Base-by-base conservation (phyloP, 2,888 invertebrate species). In the Petrophora chlorosata region DNA sequence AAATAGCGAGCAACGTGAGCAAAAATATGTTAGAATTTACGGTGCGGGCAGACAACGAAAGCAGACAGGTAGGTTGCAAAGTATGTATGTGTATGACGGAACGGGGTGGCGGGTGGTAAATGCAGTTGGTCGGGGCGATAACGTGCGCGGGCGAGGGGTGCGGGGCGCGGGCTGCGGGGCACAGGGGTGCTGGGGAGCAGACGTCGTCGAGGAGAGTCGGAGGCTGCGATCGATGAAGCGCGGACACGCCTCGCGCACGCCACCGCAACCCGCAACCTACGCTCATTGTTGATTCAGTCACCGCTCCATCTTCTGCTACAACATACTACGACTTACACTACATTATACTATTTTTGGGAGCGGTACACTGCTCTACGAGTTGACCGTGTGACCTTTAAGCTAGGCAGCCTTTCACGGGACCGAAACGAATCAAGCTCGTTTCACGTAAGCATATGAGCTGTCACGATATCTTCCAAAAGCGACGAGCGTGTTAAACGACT, bases 171-270 rank as follows among this genome's bases (percentile, higher is more conserved):
- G 48, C 57, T 43, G 60, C 45, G 61, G 54, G 62, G 56, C 28
- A 58, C 63, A 51, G 61, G 51, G 65, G 60, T 56, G 53, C 55
- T 68, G 68, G 78, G 75, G 72, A 75, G 77, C 77, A 82, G 87
- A 85, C 85, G 89, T 85, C 89, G 88, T 85, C 86, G 89, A 87
- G 86, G 70, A 88, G 79, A 82, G 82, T 79, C 80, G 87, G 89
- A 89, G 79, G 86, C 87, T 89, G 86, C 88, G 89, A 89, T 90
- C 89, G 89, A 90, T 89, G 89, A 79, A 87, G 88, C 88, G 89
- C 85, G 85, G 87, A 87, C 89, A 87, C 89, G 88, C 89, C 89
- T 88, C 85, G 88, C 88, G 85, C 85, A 80, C 81, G 63, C 65
- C 73, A 70, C 72, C 75, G 71, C 80, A 74, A 59, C 76, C 74